phyloP scores from a whole-genome alignment of 2,113 vertebrate genomes.

The Brevimyrus niger region DNA sequence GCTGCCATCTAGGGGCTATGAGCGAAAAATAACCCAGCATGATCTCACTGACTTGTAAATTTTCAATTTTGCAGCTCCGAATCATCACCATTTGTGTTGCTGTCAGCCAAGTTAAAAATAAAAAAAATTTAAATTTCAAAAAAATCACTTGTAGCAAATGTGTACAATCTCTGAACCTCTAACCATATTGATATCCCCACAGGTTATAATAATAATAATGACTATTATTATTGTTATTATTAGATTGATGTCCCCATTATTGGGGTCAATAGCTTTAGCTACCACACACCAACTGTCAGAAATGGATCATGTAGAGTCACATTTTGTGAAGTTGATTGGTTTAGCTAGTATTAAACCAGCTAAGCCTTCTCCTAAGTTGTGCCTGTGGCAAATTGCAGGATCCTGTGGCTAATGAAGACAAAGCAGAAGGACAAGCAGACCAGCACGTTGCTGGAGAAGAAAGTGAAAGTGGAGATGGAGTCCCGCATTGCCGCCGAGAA shows the following conservation, averaged over 20 bases:
- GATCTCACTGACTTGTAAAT: background rate
- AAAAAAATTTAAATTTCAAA: background rate
- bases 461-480: constrained; percentile 59
- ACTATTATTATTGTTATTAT: background rate
- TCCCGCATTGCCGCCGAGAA: constrained; percentile 56
- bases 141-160: background rate
- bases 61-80: background rate
- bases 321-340: background rate
- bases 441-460: constrained; percentile 62
- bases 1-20: constrained; percentile 11
- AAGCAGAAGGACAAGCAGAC: constrained; percentile 72
- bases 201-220: background rate
- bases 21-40: background rate
- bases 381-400: constrained; percentile 41
- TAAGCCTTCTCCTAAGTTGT: background rate
- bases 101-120: background rate
- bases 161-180: background rate
- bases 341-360: background rate
- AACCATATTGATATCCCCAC: background rate
- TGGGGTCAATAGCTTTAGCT: background rate
- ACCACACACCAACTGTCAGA: background rate
- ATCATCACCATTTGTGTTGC: background rate
- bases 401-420: constrained; percentile 63
- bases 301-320: background rate
- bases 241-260: background rate